These are phyloP conservation scores for Thaumatotibia leucotreta DNA, from an alignment of 1,140 invertebrate species.

Conservation along the genomic window DNA sequence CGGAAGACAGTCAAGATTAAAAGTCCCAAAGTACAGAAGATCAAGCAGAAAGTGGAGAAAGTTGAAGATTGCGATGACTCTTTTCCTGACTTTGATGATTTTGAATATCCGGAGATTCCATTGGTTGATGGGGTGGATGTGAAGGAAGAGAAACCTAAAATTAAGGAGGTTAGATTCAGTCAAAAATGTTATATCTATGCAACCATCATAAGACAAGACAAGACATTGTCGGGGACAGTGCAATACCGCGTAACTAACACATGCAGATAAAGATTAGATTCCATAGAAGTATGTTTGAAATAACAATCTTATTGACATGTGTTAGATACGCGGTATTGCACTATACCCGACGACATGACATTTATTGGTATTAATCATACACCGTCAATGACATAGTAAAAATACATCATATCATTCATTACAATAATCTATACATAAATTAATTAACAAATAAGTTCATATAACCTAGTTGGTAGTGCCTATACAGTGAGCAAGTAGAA, in stretches of 20 bases:
- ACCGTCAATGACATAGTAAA: background rate
- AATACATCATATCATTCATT: background rate
- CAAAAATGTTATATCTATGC: background rate
- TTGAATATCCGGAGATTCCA: conserved; percentile 22
- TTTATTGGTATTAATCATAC: too few relatives aligned
- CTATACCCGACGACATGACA: too few relatives aligned
- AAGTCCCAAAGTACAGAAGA: conserved; percentile 18
- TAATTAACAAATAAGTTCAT: too few relatives aligned
- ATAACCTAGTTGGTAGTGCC: too few relatives aligned
- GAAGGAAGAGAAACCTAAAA: background rate
- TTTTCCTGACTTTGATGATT: conserved; percentile 29
- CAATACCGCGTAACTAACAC: too few relatives aligned
- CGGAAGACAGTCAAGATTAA: conserved; percentile 16
- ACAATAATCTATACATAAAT: conserved; percentile 3
- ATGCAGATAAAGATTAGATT: too few relatives aligned
- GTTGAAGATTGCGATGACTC: conserved; percentile 26
- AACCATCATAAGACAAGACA: background rate
- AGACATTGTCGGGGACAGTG: too few relatives aligned
- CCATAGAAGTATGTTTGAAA: too few relatives aligned
- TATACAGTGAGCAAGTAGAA: too few relatives aligned
- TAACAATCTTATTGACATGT: too few relatives aligned
- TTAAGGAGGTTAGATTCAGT: conserved; percentile 16
- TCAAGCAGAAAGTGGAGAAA: conserved; percentile 16
- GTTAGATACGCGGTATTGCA: too few relatives aligned
- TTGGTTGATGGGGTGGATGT: background rate